These are phyloP conservation scores for Gastrophysa polygoni DNA, from an alignment of 2,888 invertebrate genomes.

Conservation along the genomic window DNA sequence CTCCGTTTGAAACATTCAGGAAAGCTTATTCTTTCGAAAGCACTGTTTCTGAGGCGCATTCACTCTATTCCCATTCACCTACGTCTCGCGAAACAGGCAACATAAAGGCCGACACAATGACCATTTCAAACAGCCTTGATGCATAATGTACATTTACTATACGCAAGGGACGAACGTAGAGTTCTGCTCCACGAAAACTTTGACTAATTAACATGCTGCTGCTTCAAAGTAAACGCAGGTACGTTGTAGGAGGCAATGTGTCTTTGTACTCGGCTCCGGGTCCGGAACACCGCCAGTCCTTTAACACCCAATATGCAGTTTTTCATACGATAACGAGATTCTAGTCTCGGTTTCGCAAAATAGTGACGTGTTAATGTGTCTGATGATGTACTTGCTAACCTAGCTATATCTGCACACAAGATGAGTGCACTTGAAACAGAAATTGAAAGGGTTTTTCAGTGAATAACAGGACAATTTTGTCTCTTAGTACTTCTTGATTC, in stretches of 20 bases:
- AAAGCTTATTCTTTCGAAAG: neutral
- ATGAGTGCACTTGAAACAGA: too few species aligned
- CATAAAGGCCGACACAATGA: conserved; percentile 7
- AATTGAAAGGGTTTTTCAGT: too few species aligned
- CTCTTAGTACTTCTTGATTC: too few species aligned
- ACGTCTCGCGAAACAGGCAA: neutral
- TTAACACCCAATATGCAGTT: neutral
- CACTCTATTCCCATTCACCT: neutral
- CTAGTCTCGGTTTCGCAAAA: neutral
- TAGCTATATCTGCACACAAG: too few species aligned
- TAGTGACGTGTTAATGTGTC: neutral
- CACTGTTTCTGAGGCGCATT: neutral
- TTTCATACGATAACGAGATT: neutral
- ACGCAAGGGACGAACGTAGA: conserved; percentile 17
- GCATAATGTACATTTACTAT: conserved; percentile 19
- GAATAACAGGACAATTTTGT: too few species aligned
- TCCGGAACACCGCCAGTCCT: neutral
- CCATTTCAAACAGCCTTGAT: conserved; percentile 13
- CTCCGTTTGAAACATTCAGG: neutral
- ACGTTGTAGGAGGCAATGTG: conserved; percentile 3
- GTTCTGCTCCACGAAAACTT: conserved; percentile 16
- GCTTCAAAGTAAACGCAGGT: conserved; percentile 12
- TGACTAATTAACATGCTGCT: conserved; percentile 24
- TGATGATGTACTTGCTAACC: neutral
- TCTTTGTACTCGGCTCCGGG: conserved; percentile 10